A percentile compares a stretch with the other conserved stretches of the same genome.
Conservation (phyloP, 2,113 vertebrate species). For the Archocentrus centrarchus region DNA sequence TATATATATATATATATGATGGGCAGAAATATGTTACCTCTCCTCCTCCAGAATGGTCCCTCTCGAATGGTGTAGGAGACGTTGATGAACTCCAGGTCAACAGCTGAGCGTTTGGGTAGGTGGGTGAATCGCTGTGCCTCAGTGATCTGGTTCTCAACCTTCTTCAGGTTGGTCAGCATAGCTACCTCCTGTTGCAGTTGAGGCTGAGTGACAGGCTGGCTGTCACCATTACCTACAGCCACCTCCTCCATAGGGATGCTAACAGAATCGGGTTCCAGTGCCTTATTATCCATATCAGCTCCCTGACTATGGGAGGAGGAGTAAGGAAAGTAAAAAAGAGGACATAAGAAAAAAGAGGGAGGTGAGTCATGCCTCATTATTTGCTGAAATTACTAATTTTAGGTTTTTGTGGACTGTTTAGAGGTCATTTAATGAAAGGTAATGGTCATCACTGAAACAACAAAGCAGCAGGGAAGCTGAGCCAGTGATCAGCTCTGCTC, state of each 20-base stretch:
- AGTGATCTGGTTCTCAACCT: conserved; percentile 94
- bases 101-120: conserved; percentile 90
- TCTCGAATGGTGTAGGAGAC: conserved; percentile 94
- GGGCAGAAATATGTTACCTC: conserved; percentile 80
- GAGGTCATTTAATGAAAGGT: neutral
- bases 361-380: neutral
- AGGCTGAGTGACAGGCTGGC: conserved; percentile 24
- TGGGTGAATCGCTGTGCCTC: conserved; percentile 95
- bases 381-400: neutral
- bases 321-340: neutral
- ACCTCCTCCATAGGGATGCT: conserved; percentile 88
- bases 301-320: conserved; percentile 16
- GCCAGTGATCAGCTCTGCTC: neutral
- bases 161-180: conserved; percentile 90
- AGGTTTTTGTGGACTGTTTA: conserved; percentile 8
- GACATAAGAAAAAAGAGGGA: neutral
- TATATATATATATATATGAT: neutral
- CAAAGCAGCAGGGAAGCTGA: neutral
- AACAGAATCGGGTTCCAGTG: conserved; percentile 79
- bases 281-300: conserved; percentile 79
- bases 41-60: conserved; percentile 92
- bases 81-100: conserved; percentile 94
- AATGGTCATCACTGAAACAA: neutral
- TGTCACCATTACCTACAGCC: conserved; percentile 50
- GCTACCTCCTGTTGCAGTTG: conserved; percentile 82